Evolutionary conservation across 2,888 invertebrate species (phyloP).

Genomic region (Petrolisthes manimaculis): DNA sequence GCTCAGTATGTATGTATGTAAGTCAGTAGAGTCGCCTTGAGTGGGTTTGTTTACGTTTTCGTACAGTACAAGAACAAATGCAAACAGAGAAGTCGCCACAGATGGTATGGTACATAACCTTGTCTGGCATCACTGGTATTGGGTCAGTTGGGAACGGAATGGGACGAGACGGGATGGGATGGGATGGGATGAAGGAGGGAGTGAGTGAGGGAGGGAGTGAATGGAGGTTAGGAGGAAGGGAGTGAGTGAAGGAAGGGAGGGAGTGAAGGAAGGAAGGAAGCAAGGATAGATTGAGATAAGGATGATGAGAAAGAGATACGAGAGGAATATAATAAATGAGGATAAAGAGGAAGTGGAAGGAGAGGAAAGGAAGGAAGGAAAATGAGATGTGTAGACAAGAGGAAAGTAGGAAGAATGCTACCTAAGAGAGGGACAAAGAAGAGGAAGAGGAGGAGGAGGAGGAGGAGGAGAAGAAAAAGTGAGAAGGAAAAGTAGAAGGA

Average conservation of each 20-base stretch:
- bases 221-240: background rate
- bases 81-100: too few relatives aligned
- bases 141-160: background rate
- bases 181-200: background rate
- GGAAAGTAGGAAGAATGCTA: background rate
- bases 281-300: background rate
- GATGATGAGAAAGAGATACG: too few relatives aligned
- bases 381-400: background rate
- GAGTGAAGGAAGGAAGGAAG: background rate
- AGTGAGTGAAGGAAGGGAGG: background rate
- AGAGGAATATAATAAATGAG: background rate
- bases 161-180: background rate
- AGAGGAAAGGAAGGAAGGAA: background rate
- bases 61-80: too few relatives aligned
- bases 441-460: background rate
- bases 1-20: background rate
- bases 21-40: background rate
- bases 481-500: too few relatives aligned
- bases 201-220: background rate
- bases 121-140: background rate
- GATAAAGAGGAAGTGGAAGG: background rate
- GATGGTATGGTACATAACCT: too few relatives aligned
- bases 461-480: background rate
- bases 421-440: background rate
- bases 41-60: background rate